Conservation (phyloP, 2,797 vertebrate species). For the Cetoscarus ocellatus region DNA sequence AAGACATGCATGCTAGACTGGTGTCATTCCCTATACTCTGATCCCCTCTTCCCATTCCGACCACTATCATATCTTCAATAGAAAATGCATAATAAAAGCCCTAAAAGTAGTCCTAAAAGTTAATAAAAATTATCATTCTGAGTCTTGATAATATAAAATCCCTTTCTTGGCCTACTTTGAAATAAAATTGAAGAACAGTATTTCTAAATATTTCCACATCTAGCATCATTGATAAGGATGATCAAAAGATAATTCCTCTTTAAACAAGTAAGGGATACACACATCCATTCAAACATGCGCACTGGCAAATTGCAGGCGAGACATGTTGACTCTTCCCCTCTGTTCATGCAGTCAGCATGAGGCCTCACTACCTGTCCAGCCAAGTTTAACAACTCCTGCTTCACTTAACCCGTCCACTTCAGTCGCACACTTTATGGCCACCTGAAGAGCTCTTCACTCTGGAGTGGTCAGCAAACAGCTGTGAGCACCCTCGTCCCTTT, state of each 20-base stretch:
- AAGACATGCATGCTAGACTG: too few species aligned
- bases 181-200: too few species aligned
- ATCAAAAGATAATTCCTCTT: not conserved
- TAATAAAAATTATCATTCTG: too few species aligned
- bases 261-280: too few species aligned
- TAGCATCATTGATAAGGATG: not conserved
- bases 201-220: too few species aligned
- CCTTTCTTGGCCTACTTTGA: too few species aligned
- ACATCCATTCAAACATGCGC: not conserved
- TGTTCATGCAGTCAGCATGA: not conserved
- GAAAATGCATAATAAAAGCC: too few species aligned
- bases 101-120: too few species aligned
- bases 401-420: slow-evolving; percentile 60
- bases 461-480: slow-evolving; percentile 75
- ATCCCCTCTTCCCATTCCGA: too few species aligned
- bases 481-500: slow-evolving; percentile 51
- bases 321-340: not conserved
- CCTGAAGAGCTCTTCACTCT: slow-evolving; percentile 71
- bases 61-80: too few species aligned
- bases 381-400: slow-evolving; percentile 65
- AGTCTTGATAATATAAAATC: too few species aligned
- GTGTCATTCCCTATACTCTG: too few species aligned
- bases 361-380: slow-evolving; percentile 32
- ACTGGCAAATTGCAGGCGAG: not conserved
- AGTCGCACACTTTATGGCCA: slow-evolving; percentile 59